Base-by-base conservation (phyloP, 2,888 invertebrate species). In the Formica aserva region DNA sequence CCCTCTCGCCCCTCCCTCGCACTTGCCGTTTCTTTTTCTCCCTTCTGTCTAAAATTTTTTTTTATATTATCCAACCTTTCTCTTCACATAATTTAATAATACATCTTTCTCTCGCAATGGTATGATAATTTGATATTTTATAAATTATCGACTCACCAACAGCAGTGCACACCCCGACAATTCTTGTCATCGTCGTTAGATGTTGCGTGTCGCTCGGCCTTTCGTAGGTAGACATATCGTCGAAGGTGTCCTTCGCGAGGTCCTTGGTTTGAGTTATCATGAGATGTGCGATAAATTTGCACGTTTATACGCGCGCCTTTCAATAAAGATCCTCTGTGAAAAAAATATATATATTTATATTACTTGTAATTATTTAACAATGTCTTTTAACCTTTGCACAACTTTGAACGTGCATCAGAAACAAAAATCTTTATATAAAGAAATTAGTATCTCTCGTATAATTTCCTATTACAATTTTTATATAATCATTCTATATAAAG, bases 101-200 rank as follows among this genome's bases (percentile, higher is more conserved):
- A n/a, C 1, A 52, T 52, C 6, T 52, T 52, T n/a, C n/a, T 52
- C 8, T 8, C 48, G n/a, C 2, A n/a, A 52, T 8, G 8, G 1
- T n/a, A 52, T 52, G 2, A 52, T n/a, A 52, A 35, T 63, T 80
- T 41, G 76, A 62, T n/a, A 18, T 66, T 1, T 1, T 6, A 52
- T 62, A 77, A 41, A n/a, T 52, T 65, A 41, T 67, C 48, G n/a
- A 86, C 91, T 92, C 80, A 92, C 92, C 90, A 82, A 92, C 91
- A 38, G 92, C 92, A 22, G 92, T 92, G 72, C 90, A 92, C 45
- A 93, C 89, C 74, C 92, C 92, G 83, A 92, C 77, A 75, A 92
- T 89, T 71, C 92, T 92, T 48, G 92, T 92, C 69, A 92, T 86
- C 26, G 90, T 83, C 22, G 90, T 87, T 57, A 93, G 83, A 82